Base-by-base conservation (phyloP, 2,888 invertebrate species). In the Gnatocerus cornutus region DNA sequence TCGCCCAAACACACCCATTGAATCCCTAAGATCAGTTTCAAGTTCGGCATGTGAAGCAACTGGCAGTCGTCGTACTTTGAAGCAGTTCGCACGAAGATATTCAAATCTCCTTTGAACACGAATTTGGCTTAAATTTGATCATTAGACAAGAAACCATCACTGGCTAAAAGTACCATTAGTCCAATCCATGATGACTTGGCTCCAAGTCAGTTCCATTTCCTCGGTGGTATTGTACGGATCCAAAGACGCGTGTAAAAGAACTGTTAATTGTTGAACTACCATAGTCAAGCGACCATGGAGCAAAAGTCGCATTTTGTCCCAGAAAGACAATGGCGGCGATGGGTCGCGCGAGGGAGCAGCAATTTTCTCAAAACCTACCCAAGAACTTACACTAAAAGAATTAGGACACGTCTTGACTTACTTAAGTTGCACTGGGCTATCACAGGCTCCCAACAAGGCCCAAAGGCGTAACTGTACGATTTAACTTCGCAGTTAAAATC, bases 161-260 rank as follows among this genome's bases (percentile, higher is more conserved):
- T 16, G 33, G 8, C 12, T 59, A 3, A 14, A 56, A 30, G 9
- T 82, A 88, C 95, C 96, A 83, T 97, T 96, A 0, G 96, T 97
- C 98, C 99, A 99, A 79, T 99, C 97, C 81, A 99, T 91, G 30
- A 94, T 93, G 2, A 98, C 90, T 77, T 96, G 92, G 39, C 91
- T 93, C 98, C 99, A 99, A 0, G 96, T 95, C 73, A 98, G 89
- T 84, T 99, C 99, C 96, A 99, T 98, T 86, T 99, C 96, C 84
- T 99, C 99, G 0, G 99, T 99, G 3, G 97, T 97, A 83, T 99
- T 99, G 85, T 99, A 99, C 0, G 99, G 99, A 87, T 99, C 98
- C 8, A 97, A 87, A 0, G 98, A 98, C 2, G 98, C 98, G 83
- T 98, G 98, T 69, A 99, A 87, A 37, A 98, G 87, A 37, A 98